These are phyloP conservation scores for Scarus forsteni DNA, from an alignment of 2,797 vertebrate species.

Conservation along the genomic window DNA sequence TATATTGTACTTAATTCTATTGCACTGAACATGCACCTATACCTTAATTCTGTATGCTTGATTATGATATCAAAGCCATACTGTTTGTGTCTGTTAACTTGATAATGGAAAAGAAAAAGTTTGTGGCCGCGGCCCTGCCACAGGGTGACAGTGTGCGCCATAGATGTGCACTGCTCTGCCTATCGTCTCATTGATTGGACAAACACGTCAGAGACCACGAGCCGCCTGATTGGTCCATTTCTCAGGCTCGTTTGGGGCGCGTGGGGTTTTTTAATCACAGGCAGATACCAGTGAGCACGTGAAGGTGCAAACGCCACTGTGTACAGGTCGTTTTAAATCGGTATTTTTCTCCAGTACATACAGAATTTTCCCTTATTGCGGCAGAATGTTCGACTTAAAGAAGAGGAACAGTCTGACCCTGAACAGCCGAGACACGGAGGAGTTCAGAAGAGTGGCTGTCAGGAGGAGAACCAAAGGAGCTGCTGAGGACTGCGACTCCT, in stretches of 20 bases:
- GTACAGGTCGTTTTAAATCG: accelerated
- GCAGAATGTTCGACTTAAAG: conserved; percentile 75
- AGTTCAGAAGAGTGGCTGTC: conserved; percentile 75
- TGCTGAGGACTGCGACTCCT: conserved; percentile 15
- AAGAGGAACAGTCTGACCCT: conserved; percentile 70
- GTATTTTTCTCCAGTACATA: too few relatives aligned
- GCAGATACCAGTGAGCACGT: conserved; percentile 19
- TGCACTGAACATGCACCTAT: too few relatives aligned
- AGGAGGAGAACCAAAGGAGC: conserved; percentile 58
- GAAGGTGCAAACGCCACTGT: background rate
- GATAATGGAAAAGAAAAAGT: too few relatives aligned
- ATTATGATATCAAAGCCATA: too few relatives aligned
- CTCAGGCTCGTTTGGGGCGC: background rate
- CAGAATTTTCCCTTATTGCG: accelerated
- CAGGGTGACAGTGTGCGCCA: too few relatives aligned
- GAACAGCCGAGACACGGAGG: conserved; percentile 55
- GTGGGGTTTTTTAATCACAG: conserved; percentile 6
- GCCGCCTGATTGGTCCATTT: background rate
- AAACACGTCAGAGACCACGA: background rate
- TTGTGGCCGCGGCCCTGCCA: too few relatives aligned
- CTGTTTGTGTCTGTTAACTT: too few relatives aligned
- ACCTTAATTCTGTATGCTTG: too few relatives aligned
- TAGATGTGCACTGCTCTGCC: too few relatives aligned
- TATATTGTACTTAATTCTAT: too few relatives aligned
- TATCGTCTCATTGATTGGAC: too few relatives aligned